Conservation (phyloP, 2,888 invertebrate genomes). For the Oxytorus armatus region DNA sequence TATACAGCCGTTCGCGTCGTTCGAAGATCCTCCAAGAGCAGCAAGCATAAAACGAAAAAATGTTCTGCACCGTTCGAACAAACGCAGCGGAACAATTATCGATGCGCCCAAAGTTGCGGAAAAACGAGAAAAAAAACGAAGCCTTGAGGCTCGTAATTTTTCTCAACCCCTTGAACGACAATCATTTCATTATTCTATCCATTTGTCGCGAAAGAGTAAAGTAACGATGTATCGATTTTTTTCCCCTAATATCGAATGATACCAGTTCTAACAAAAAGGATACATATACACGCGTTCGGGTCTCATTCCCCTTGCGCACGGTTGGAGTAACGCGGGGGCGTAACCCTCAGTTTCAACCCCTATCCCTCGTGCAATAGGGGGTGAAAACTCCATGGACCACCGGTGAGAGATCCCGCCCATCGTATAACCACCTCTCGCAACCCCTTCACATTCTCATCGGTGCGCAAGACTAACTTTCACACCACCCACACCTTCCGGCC, state of each 20-base stretch:
- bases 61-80: background rate
- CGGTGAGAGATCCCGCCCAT: conserved; percentile 70
- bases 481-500: conserved; percentile 33
- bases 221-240: no score
- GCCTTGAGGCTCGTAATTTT: no score
- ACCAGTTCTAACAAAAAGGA: background rate
- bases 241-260: background rate
- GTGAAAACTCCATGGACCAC: conserved; percentile 62
- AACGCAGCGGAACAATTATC: background rate
- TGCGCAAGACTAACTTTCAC: conserved; percentile 52
- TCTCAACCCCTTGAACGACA: no score
- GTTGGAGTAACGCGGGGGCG: conserved; percentile 56
- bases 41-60: conserved; percentile 34
- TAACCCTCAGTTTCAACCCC: conserved; percentile 63
- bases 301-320: conserved; percentile 51
- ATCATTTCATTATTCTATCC: no score
- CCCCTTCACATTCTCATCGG: conserved; percentile 12
- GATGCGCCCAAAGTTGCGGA: conserved; percentile 26
- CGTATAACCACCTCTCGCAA: conserved; percentile 57
- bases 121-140: conserved; percentile 11
- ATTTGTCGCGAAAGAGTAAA: no score
- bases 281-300: background rate
- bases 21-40: conserved; percentile 59
- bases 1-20: conserved; percentile 42
- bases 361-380: conserved; percentile 38